Evolutionary conservation across 2,113 vertebrate species (phyloP).

Genomic region (Motacilla tschutschensis): DNA sequence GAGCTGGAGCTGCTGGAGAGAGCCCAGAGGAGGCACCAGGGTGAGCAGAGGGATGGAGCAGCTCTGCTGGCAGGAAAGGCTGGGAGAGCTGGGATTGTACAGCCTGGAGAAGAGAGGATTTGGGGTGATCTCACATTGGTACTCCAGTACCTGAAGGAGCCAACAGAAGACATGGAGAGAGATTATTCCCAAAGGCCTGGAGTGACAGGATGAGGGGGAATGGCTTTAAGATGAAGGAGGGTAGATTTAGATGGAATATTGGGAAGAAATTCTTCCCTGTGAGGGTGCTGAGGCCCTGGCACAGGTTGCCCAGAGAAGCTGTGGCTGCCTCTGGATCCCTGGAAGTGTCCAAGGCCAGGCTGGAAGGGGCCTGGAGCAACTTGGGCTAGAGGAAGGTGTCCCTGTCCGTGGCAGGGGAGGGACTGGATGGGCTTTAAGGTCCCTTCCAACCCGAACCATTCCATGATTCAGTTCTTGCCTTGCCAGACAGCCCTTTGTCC

Average conservation of each 20-base stretch:
- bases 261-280: rapidly evolving
- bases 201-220: neutral
- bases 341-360: rapidly evolving
- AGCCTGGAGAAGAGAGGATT: neutral
- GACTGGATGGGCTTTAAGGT: rapidly evolving
- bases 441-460: neutral
- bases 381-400: rapidly evolving
- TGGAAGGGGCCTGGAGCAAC: rapidly evolving
- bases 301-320: neutral
- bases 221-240: too few species aligned
- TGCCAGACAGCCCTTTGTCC: neutral
- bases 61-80: neutral
- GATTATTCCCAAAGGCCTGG: rapidly evolving
- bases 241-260: neutral
- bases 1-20: neutral
- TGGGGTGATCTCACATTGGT: rapidly evolving
- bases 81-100: neutral
- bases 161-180: rapidly evolving
- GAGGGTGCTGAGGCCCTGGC: rapidly evolving
- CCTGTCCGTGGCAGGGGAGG: too few species aligned
- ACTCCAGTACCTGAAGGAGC: rapidly evolving
- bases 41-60: neutral
- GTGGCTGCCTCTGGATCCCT: neutral
- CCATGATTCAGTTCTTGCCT: neutral
- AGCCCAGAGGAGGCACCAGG: neutral